Conservation (phyloP, 2,888 invertebrate genomes). For the Myopa tessellatipennis region DNA sequence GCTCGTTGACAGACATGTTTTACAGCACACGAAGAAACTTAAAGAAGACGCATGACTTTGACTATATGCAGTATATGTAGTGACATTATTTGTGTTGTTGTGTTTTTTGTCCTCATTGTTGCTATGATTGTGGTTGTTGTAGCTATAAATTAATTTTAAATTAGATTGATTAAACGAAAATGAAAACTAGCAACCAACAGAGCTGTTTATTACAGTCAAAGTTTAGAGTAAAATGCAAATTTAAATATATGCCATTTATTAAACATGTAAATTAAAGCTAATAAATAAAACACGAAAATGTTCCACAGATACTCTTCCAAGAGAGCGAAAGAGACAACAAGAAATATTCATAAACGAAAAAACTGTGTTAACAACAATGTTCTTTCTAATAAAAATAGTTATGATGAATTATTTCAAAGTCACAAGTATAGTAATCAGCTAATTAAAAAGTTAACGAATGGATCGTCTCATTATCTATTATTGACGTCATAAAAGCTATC, state of each 20-base stretch:
- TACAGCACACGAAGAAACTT: not conserved
- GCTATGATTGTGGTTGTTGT: not conserved
- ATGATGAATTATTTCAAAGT: not conserved
- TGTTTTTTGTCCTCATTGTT: not conserved
- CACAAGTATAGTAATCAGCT: not conserved
- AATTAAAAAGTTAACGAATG: not conserved
- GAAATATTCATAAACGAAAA: not conserved
- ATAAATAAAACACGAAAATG: not conserved
- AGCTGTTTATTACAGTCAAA: not conserved
- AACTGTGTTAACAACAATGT: not conserved
- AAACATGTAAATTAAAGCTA: not conserved
- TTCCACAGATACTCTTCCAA: not conserved
- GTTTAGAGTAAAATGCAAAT: not conserved
- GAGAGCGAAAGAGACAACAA: not conserved
- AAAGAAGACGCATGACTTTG: not conserved
- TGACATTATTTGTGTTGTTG: not conserved
- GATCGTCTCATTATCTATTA: too few species aligned
- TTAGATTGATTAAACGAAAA: not conserved
- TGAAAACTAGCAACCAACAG: not conserved
- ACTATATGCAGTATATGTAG: not conserved
- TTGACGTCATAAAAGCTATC: too few species aligned
- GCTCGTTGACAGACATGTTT: not conserved
- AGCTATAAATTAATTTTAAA: not conserved
- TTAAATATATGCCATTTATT: not conserved
- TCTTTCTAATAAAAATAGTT: not conserved